phyloP scores from a whole-genome alignment of 2,113 vertebrate species.

The Malurus elegans region DNA sequence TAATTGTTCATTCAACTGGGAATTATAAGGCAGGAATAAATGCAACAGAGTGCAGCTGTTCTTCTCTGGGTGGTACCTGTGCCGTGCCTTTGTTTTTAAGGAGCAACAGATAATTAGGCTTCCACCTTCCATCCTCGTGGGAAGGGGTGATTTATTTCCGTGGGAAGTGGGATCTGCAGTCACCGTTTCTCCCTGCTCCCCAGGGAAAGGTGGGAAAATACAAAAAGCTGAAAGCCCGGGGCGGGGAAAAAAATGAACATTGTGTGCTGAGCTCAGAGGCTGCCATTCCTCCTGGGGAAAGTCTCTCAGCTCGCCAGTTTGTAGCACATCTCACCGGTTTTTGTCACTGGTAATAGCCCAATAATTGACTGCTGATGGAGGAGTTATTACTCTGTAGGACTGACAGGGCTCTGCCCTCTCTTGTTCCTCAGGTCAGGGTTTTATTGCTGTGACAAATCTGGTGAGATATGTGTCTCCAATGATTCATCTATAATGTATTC shows the following conservation, averaged over 20 bases:
- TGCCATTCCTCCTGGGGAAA: background rate
- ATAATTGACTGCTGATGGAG: constrained; percentile 47
- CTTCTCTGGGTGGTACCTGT: background rate
- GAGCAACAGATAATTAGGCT: background rate
- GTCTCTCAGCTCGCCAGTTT: background rate
- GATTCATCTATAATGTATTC: background rate
- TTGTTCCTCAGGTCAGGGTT: background rate
- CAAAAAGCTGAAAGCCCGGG: background rate
- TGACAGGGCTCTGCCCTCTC: background rate
- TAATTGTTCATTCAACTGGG: background rate
- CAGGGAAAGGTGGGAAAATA: background rate
- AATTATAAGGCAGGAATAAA: background rate
- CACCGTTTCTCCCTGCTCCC: background rate
- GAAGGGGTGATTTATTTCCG: background rate
- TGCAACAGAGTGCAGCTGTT: background rate
- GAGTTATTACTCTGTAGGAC: constrained; percentile 1
- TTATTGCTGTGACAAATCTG: constrained; percentile 7
- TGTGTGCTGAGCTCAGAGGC: background rate
- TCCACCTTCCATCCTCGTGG: background rate
- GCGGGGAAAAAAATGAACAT: background rate
- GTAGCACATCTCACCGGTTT: background rate
- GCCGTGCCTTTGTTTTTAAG: background rate
- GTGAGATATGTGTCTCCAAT: background rate
- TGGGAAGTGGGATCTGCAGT: background rate
- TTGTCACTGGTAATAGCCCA: constrained; percentile 18